Conservation (phyloP, 2,113 vertebrate species). For the Xiphophorus couchianus region DNA sequence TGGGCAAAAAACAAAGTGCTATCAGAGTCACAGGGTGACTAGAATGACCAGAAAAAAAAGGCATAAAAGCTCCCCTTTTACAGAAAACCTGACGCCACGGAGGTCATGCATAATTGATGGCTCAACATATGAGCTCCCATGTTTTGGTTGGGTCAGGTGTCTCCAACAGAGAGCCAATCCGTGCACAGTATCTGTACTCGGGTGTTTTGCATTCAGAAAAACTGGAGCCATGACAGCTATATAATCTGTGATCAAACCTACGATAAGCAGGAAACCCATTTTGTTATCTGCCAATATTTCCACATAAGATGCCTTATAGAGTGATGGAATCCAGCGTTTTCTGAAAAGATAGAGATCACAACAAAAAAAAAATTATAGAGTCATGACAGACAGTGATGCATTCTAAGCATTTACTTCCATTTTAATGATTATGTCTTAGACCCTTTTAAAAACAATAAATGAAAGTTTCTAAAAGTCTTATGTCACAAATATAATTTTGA, state of each 20-base stretch:
- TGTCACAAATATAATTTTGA: too few species aligned
- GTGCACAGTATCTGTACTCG: slow-evolving; percentile 38
- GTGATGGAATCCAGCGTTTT: background rate
- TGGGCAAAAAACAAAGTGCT: background rate
- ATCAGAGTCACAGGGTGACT: background rate
- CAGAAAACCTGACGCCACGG: slow-evolving; percentile 22
- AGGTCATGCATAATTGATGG: slow-evolving; percentile 44
- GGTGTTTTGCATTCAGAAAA: slow-evolving; percentile 34
- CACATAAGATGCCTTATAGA: background rate
- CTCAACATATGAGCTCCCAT: slow-evolving; percentile 35
- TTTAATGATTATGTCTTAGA: too few species aligned
- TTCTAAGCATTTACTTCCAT: too few species aligned
- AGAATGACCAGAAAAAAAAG: background rate
- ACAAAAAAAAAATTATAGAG: too few species aligned
- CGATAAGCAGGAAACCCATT: slow-evolving; percentile 28
- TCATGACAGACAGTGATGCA: too few species aligned
- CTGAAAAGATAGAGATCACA: background rate
- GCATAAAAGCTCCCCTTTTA: background rate
- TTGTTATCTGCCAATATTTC: slow-evolving; percentile 4
- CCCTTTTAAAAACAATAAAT: too few species aligned
- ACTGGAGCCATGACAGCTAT: slow-evolving; percentile 39
- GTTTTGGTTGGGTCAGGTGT: slow-evolving; percentile 36
- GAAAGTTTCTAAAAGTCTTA: too few species aligned
- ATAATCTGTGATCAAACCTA: slow-evolving; percentile 45
- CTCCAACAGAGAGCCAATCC: slow-evolving; percentile 23